A percentile compares a stretch with the other conserved stretches of the same genome.
Conservation (phyloP, 2,888 invertebrate genomes). For the Priocnemis perturbator region DNA sequence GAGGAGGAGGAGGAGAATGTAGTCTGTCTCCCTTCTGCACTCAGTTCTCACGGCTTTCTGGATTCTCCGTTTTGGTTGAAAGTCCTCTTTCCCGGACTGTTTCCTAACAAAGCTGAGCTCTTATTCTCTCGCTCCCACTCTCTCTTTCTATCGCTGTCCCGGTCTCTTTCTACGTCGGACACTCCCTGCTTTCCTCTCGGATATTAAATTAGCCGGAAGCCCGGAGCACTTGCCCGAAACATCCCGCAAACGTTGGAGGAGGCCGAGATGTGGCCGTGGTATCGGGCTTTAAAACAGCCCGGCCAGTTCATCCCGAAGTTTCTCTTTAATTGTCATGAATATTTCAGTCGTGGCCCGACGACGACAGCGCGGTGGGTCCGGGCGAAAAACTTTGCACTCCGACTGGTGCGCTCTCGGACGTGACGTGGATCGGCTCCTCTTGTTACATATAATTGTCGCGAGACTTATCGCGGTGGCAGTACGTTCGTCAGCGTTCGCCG, state of each 20-base stretch:
- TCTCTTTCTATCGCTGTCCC: slow-evolving; percentile 13
- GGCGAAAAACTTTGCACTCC: slow-evolving; percentile 10
- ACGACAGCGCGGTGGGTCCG: slow-evolving; percentile 6
- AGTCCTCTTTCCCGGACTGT: not conserved
- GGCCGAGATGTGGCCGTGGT: slow-evolving; percentile 9
- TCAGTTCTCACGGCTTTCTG: not conserved
- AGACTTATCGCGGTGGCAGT: too few species aligned
- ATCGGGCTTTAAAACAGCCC: slow-evolving; percentile 27
- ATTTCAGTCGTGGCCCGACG: slow-evolving; percentile 26
- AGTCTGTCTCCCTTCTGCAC: too few species aligned
- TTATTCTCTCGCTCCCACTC: not conserved
- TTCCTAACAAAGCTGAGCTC: not conserved
- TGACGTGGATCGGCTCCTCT: too few species aligned
- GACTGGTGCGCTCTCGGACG: not conserved
- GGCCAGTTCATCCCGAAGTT: slow-evolving; percentile 27
- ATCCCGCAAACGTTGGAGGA: slow-evolving; percentile 21
- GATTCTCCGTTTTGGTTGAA: slow-evolving; percentile 11
- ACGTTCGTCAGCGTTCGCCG: too few species aligned
- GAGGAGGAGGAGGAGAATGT: too few species aligned
- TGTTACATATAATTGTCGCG: too few species aligned
- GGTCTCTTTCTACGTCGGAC: not conserved
- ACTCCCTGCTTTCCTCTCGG: slow-evolving; percentile 11
- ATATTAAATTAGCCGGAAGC: slow-evolving; percentile 49
- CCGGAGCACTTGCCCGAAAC: slow-evolving; percentile 25
- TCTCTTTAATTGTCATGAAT: slow-evolving; percentile 50